A percentile compares a stretch with the other conserved stretches of the same genome.
Conservation (phyloP, 2,797 vertebrate species). For the Threskiornis aethiopicus region DNA sequence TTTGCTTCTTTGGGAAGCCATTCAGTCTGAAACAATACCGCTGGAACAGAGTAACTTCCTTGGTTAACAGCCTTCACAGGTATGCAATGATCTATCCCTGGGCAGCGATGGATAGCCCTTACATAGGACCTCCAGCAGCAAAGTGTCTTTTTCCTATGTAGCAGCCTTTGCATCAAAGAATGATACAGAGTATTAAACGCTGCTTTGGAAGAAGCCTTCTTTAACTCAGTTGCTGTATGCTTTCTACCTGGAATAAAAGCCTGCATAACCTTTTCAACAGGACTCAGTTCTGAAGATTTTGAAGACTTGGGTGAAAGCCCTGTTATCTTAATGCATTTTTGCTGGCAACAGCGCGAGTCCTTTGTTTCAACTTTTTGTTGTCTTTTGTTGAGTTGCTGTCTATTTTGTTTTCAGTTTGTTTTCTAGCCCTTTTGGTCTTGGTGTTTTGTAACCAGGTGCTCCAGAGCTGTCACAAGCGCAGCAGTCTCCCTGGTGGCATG, state of each 20-base stretch:
- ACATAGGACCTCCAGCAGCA: not conserved
- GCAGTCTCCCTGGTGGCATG: not conserved
- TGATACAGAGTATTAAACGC: not conserved
- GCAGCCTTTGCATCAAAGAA: not conserved
- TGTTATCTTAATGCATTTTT: not conserved
- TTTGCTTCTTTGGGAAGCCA: not conserved
- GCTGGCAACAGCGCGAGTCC: not conserved
- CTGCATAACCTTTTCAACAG: not conserved
- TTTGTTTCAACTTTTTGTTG: not conserved
- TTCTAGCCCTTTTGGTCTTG: not conserved
- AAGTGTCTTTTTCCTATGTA: not conserved
- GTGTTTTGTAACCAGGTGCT: not conserved
- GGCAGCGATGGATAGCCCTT: not conserved
- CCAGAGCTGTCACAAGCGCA: not conserved
- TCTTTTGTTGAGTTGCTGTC: not conserved
- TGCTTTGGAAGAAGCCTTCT: not conserved
- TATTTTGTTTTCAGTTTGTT: not conserved
- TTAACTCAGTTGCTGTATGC: not conserved
- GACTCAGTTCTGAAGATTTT: not conserved
- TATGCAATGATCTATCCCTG: fast-evolving
- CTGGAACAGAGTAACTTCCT: not conserved
- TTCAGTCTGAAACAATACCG: not conserved
- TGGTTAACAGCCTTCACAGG: not conserved
- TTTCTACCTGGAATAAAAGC: not conserved
- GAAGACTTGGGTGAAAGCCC: not conserved